Percentiles rank a stretch among this genome's conserved stretches.
phyloP scores from a whole-genome alignment of 2,888 invertebrate species.

The Sinelater perroti region DNA sequence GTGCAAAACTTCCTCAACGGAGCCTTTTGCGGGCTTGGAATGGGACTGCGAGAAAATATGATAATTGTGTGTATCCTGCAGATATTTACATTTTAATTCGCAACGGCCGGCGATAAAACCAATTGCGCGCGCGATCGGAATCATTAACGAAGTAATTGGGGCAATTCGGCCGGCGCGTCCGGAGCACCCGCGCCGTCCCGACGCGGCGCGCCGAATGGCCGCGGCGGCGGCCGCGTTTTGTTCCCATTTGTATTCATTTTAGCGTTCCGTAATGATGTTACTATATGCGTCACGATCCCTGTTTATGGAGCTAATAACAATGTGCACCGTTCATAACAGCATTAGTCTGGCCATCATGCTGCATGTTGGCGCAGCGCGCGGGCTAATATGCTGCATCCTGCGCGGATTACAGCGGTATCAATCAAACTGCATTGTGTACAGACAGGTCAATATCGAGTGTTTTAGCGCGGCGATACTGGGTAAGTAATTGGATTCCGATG shows the following conservation, averaged over 20 bases:
- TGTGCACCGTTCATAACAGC: slow-evolving; percentile 9
- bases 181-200: no score
- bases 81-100: no score
- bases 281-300: slow-evolving; percentile 22
- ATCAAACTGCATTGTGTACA: slow-evolving; percentile 25
- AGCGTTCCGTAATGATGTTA: slow-evolving; percentile 16
- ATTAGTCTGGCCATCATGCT: slow-evolving; percentile 18
- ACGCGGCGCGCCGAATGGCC: not conserved
- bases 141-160: no score
- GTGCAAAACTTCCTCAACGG: no score
- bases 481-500: slow-evolving; percentile 23
- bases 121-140: no score
- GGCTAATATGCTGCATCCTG: slow-evolving; percentile 16
- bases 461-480: slow-evolving; percentile 19
- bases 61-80: no score
- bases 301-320: slow-evolving; percentile 22
- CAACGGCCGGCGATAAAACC: no score
- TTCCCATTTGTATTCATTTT: slow-evolving; percentile 25
- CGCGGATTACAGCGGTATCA: slow-evolving; percentile 24
- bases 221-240: slow-evolving; percentile 7
- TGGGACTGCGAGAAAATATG: no score
- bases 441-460: slow-evolving; percentile 13
- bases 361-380: slow-evolving; percentile 12
- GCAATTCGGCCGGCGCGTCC: no score
- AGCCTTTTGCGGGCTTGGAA: no score